Conservation (phyloP, 1,140 invertebrate genomes). For the Halesus radiatus region DNA sequence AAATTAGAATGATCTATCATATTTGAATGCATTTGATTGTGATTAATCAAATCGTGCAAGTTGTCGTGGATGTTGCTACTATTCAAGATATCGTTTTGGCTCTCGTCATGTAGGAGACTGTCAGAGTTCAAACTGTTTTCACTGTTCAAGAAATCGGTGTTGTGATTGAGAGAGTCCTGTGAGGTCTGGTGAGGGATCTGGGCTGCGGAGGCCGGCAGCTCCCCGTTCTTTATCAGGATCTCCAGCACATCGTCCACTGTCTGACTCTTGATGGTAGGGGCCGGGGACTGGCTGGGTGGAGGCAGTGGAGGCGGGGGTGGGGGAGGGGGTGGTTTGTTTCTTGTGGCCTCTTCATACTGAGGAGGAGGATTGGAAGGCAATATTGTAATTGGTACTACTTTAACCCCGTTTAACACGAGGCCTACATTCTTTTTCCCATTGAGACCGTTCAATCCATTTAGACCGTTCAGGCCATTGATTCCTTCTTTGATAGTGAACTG, state of each 20-base stretch:
- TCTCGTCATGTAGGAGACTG: slow-evolving; percentile 58
- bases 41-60: slow-evolving; percentile 47
- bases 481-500: slow-evolving; percentile 54
- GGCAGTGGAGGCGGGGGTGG: slow-evolving; percentile 48
- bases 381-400: slow-evolving; percentile 68
- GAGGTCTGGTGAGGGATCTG: slow-evolving; percentile 51
- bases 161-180: slow-evolving; percentile 57
- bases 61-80: slow-evolving; percentile 41
- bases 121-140: slow-evolving; percentile 61
- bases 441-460: slow-evolving; percentile 53
- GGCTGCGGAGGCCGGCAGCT: slow-evolving; percentile 89
- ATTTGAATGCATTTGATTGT: slow-evolving; percentile 44
- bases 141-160: slow-evolving; percentile 57
- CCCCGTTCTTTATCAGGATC: slow-evolving; percentile 94
- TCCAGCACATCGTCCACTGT: slow-evolving; percentile 96
- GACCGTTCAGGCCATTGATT: slow-evolving; percentile 48
- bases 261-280: slow-evolving; percentile 68
- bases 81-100: slow-evolving; percentile 60
- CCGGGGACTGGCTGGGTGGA: slow-evolving; percentile 60
- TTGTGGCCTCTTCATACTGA: slow-evolving; percentile 80
- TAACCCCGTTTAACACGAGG: slow-evolving; percentile 64
- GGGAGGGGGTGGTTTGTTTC: slow-evolving; percentile 60
- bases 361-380: slow-evolving; percentile 71
- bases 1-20: slow-evolving; percentile 44
- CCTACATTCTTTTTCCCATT: slow-evolving; percentile 57